Conservation (phyloP, 2,797 vertebrate species). For the Cyclopterus lumpus region DNA sequence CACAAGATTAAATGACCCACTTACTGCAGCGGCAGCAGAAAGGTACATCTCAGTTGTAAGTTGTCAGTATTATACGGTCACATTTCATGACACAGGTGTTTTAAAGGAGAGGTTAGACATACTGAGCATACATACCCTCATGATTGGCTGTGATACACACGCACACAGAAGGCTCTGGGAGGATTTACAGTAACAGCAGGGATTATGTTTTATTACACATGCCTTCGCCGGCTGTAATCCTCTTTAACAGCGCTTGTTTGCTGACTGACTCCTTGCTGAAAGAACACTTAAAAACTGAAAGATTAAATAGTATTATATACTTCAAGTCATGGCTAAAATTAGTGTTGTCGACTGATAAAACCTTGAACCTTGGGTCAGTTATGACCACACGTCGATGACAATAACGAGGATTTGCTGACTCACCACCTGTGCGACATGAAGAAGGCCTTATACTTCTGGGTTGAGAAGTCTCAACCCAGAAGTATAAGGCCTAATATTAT, state of each 20-base stretch:
- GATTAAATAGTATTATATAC: conserved; percentile 27
- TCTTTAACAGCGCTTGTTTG: conserved; percentile 56
- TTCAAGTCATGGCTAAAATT: conserved; percentile 24
- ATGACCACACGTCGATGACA: neutral
- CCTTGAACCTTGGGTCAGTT: neutral
- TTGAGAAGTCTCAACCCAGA: neutral
- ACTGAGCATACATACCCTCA: neutral
- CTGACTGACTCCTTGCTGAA: conserved; percentile 52
- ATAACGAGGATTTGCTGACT: conserved; percentile 2
- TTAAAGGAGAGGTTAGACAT: neutral
- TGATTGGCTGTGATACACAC: conserved; percentile 32
- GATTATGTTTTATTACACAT: conserved; percentile 71
- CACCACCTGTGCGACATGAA: neutral
- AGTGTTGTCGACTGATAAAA: conserved; percentile 10
- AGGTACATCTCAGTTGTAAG: neutral
- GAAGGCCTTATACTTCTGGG: neutral
- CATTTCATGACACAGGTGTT: neutral
- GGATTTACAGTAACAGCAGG: conserved; percentile 55
- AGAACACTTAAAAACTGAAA: conserved; percentile 15
- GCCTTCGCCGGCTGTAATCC: conserved; percentile 62
- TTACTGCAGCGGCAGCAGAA: conserved; percentile 11
- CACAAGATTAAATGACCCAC: conserved; percentile 1
- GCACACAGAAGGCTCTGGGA: conserved; percentile 27
- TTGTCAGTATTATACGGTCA: neutral
- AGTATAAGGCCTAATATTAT: neutral